Base-by-base conservation (phyloP, 92 coral and sea anemone genomes). In the Pocillopora meandrina region DNA sequence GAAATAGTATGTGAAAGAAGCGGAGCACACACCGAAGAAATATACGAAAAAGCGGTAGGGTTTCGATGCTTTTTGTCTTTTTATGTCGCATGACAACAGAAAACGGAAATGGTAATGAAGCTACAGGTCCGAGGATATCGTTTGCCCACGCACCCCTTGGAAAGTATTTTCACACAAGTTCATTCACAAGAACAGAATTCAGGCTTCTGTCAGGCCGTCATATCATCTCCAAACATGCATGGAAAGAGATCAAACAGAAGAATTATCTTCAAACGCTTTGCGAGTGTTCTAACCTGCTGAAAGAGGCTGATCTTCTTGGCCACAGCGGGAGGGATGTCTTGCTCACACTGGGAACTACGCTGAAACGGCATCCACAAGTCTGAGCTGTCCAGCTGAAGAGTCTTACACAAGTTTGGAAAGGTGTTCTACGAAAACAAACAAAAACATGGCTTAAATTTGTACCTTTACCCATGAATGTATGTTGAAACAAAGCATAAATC, bases 281-380 rank as follows among this genome's bases (percentile, higher is more conserved):
- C n/a, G 1, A 20, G 13, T 72, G 33, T 61, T 34, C 11, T 33
- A 35, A 94, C 98, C 92, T 94, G 98, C 60, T 97, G 97, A 67
- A 97, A 97, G 23, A 94, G 84, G 78, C 93, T 86, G 88, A 93
- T 92, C 91, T 94, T 94, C 90, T 97, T 97, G 62, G 95, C 89
- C 58, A 94, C 61, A 74, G 94, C 91, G 34, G 98, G 80, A 6
- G 99, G 99, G 55, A 97, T 92, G 66, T 97, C 99, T 84, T 97
- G 99, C 74, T 97, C 99, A 86, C 99, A 97, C 89, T 94, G 99
- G 2, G 99, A 97, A 78, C 99, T 97, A 59, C 98, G 98, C 31
- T 97, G 88, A 78, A 97, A 97, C 13, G 97, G 84, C 61, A 86
- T 79, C 99, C 99, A 97, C 89, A 89, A 67, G 81, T 95, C 98